Base-by-base conservation (phyloP, 2,113 vertebrate genomes). In the Cyprinodon brontotheroides region DNA sequence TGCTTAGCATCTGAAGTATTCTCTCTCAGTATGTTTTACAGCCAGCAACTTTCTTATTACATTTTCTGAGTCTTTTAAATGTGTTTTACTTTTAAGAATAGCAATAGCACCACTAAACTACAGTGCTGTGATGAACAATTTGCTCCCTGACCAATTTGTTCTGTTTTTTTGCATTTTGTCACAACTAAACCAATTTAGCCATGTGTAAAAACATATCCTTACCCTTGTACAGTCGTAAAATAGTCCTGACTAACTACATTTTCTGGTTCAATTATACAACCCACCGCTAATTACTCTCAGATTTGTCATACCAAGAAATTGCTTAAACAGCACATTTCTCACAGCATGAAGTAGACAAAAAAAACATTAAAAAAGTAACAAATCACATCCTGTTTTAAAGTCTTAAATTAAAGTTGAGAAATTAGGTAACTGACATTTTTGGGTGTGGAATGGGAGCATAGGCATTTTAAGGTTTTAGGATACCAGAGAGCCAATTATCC, bases 1-100 rank as follows among this genome's bases (percentile, higher is more conserved):
- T 50, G 78, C 79, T 74, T 72, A 82, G 74, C 81, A 72, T 74
- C 71, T 62, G 3, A 65, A 66, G 13, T 45, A 48, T 82, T 78
- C 72, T 40, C 64, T 70, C 59, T 62, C 38, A 82, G 82, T 77
- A 29, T 29, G 29, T 48, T 38, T 62, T 61, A 65, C 8, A 10
- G 40, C 77, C 67, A 70, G 59, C 13, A 64, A 70, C 22, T 79
- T 74, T 48, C 47, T 62, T 40, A 62, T 68, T 13, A 37, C 61
- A 61, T 74, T 65, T 74, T 67, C 39, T 14, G 22, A 50, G 29
- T 41, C 14, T 70, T 65, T 14, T 12, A 67, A 15, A 65, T 65
- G 1, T 17, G 11, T 65, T 61, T 47, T 0, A 68, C 13, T 61
- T 3, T 59, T 13, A 17, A 53, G 29, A 67, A 40, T 3, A 65